phyloP scores from a whole-genome alignment of 1,140 invertebrate species.

The Lepidurus couesii region DNA sequence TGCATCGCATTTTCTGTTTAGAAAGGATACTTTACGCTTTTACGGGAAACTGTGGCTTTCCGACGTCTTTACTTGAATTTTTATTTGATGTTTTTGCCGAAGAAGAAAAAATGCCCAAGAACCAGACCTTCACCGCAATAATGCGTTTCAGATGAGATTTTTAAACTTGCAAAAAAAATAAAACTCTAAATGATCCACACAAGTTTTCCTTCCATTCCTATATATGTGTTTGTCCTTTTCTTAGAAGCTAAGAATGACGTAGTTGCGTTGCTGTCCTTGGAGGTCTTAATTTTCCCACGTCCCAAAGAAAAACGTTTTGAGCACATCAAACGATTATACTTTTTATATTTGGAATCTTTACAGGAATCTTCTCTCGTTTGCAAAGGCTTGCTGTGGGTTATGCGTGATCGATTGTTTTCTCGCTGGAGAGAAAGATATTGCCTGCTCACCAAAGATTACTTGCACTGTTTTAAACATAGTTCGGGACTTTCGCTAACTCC shows the following conservation, averaged over 20 bases:
- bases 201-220: too few species aligned
- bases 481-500: slow-evolving; percentile 30
- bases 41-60: slow-evolving; percentile 8
- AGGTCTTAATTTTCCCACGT: too few species aligned
- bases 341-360: background rate
- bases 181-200: too few species aligned
- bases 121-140: too few species aligned
- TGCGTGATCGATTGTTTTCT: slow-evolving; percentile 32
- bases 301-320: too few species aligned
- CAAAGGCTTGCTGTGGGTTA: slow-evolving; percentile 33
- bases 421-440: slow-evolving; percentile 32
- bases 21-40: slow-evolving; percentile 2
- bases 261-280: too few species aligned
- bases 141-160: too few species aligned
- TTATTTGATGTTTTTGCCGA: too few species aligned
- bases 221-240: too few species aligned
- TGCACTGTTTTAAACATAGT: slow-evolving; percentile 33
- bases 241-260: too few species aligned
- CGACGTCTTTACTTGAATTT: background rate
- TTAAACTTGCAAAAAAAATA: too few species aligned
- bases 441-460: slow-evolving; percentile 32
- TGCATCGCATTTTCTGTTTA: slow-evolving; percentile 15
- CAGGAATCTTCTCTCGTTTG: slow-evolving; percentile 31
- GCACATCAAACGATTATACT: background rate
- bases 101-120: too few species aligned